phyloP scores from a whole-genome alignment of 2,797 vertebrate species.

The Molossus alvarezi region DNA sequence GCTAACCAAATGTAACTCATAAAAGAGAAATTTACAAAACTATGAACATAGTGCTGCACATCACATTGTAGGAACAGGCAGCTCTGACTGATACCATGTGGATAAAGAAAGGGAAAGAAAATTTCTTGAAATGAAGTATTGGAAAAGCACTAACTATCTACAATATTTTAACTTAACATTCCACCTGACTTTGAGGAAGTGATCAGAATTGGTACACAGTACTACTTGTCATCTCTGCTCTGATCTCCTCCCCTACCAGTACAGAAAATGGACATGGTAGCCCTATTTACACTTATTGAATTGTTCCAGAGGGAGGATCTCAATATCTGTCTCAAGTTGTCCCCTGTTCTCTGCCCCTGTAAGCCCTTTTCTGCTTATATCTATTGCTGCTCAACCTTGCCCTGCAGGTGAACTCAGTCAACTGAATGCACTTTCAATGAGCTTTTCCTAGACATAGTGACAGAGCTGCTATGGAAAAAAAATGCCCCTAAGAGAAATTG shows the following conservation, averaged over 20 bases:
- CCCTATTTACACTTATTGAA: not conserved
- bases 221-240: not conserved
- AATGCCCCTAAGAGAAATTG: not conserved
- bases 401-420: not conserved
- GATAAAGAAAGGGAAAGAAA: not conserved
- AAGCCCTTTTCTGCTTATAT: slow-evolving; percentile 14
- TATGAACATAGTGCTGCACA: not conserved
- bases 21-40: slow-evolving; percentile 1
- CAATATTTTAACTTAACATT: not conserved
- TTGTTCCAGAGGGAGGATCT: not conserved
- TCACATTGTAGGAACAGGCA: not conserved
- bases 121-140: slow-evolving; percentile 13
- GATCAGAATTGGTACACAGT: not conserved
- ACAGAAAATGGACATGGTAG: not conserved
- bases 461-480: slow-evolving; percentile 53
- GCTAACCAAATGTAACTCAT: not conserved
- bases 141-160: not conserved
- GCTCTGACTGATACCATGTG: not conserved
- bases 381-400: not conserved
- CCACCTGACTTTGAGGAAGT: not conserved
- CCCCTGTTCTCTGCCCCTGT: not conserved
- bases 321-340: not conserved
- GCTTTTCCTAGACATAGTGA: slow-evolving; percentile 12
- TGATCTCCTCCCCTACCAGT: not conserved
- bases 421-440: not conserved